Base-by-base conservation (phyloP, 2,797 vertebrate genomes). In the Lacerta bilineata region DNA sequence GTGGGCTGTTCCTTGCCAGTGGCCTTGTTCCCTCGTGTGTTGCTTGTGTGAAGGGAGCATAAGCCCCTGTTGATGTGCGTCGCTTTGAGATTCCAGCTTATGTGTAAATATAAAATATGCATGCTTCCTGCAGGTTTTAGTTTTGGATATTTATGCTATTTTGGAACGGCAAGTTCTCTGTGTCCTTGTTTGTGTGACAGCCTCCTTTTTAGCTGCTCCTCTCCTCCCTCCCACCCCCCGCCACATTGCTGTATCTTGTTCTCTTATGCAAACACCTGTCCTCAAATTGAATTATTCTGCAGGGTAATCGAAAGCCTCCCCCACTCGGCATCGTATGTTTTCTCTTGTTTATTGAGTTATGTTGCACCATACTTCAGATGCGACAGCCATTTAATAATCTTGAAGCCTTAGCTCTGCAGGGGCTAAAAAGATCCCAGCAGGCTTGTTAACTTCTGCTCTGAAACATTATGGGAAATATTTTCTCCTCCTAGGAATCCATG, bases 371-470 rank as follows among this genome's bases (percentile, higher is more conserved):
- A 90, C 95, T 96, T 97, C 82, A 95, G 94, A 95, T 91, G 94
- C 66, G 80, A 96, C 97, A 96, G 94, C 93, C 94, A 93, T 97
- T 97, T 97, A 97, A 97, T 97, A 96, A 96, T 94, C 94, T 94
- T 95, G 96, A 96, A 96, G 96, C 92, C 95, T 95, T 88, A 93
- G 94, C 96, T 97, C 97, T 96, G 96, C 96, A 94, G 97, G 97
- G 95, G 93, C 96, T 96, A 91, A 96, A 95, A 96, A 96, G 95
- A 96, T 97, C 96, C 95, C 96, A 96, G 96, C 97, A 97, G 97
- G 96, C 97, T 97, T 97, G 96, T 97, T 97, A 97, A 95, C 96
- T 96, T 96, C 95, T 94, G 85, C 93, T 95, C 91, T 95, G 93
- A 97, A 96, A 97, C 94, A 94, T 96, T 96, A 95, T 92, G 91